Conservation (phyloP, 2,797 vertebrate species). For the Rhyacichthys aspro region DNA sequence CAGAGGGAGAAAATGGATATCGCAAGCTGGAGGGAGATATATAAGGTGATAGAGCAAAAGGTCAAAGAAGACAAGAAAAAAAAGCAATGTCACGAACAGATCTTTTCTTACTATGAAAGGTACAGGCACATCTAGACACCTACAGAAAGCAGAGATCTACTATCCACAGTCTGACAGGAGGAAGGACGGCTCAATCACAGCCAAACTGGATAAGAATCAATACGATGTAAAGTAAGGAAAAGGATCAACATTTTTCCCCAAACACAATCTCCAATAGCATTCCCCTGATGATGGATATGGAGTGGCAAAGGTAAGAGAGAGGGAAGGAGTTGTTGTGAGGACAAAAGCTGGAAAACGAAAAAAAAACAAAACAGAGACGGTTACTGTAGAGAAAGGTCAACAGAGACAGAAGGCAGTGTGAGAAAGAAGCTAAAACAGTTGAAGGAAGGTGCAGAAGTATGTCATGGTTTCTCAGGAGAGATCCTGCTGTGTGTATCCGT, state of each 20-base stretch:
- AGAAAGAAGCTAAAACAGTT: conserved; percentile 46
- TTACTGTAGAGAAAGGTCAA: conserved; percentile 66
- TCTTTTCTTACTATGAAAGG: conserved; percentile 22
- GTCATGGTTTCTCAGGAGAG: conserved; percentile 47
- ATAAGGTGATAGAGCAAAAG: conserved; percentile 49
- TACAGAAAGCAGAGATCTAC: conserved; percentile 5
- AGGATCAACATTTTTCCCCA: neutral
- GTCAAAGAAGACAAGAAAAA: conserved; percentile 44
- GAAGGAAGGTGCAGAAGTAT: conserved; percentile 55
- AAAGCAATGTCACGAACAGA: conserved; percentile 8
- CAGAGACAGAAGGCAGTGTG: conserved; percentile 49
- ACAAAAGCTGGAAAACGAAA: conserved; percentile 7
- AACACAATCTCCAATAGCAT: too few relatives aligned
- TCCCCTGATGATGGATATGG: too few relatives aligned
- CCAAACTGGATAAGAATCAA: neutral
- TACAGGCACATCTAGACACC: neutral
- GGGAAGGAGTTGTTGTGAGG: neutral
- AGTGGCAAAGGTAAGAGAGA: too few relatives aligned
- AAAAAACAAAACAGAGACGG: conserved; percentile 47
- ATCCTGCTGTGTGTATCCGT: conserved; percentile 17
- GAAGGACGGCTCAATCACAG: neutral
- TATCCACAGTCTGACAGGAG: neutral
- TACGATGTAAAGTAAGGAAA: neutral
- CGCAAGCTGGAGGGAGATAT: conserved; percentile 11
- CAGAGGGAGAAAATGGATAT: conserved; percentile 37